A percentile compares a stretch with the other conserved stretches of the same genome.
Conservation (phyloP, 2,888 invertebrate genomes). For the Cybosia mesomella region DNA sequence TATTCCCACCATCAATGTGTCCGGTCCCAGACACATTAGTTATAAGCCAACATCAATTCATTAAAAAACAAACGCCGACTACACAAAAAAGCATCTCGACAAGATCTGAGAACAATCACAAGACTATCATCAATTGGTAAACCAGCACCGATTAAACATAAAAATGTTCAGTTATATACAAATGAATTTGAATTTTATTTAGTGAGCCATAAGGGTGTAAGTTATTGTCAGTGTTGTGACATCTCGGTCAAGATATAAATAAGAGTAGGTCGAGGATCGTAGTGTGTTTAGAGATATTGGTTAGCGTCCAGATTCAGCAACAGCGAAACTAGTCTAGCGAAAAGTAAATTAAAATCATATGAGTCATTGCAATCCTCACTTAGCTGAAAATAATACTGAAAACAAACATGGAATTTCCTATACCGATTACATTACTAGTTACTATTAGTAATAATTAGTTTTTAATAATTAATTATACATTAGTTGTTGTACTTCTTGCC, state of each 20-base stretch:
- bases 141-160: constrained; percentile 29
- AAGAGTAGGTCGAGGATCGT: constrained; percentile 55
- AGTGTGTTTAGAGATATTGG: constrained; percentile 53
- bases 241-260: constrained; percentile 54
- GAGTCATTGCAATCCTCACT: constrained; percentile 34
- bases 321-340: constrained; percentile 30
- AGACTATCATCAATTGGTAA: constrained; percentile 37
- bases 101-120: constrained; percentile 41
- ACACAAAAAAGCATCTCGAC: constrained; percentile 30
- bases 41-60: constrained; percentile 31
- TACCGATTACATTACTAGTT: neutral
- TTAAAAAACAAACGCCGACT: constrained; percentile 23
- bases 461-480: too few relatives aligned
- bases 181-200: constrained; percentile 26
- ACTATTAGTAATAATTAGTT: neutral
- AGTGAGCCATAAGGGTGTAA: constrained; percentile 24
- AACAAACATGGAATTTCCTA: neutral
- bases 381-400: constrained; percentile 21
- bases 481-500: too few relatives aligned
- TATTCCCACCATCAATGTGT: constrained; percentile 32
- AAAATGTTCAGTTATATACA: constrained; percentile 15
- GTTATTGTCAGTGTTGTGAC: constrained; percentile 38
- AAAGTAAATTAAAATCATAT: constrained; percentile 31
- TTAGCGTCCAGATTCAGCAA: constrained; percentile 53
- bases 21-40: constrained; percentile 25